phyloP scores from a whole-genome alignment of 2,113 vertebrate genomes.

The Nerophis ophidion region DNA sequence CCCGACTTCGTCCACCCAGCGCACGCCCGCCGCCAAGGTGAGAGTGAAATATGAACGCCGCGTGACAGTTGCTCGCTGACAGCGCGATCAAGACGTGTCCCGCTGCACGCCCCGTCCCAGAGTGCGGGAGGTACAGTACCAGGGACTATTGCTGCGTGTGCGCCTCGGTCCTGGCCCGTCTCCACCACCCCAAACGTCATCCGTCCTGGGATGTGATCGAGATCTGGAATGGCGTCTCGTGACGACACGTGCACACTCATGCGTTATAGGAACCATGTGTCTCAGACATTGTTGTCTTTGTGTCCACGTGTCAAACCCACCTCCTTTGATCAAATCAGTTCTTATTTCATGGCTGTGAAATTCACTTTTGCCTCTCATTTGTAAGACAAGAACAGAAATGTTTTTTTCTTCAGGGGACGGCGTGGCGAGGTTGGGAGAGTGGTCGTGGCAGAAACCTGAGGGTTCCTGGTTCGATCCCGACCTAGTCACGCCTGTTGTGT shows the following conservation, averaged over 20 bases:
- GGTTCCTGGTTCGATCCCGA: no score
- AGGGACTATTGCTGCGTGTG: constrained; percentile 8
- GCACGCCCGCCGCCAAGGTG: constrained; percentile 37
- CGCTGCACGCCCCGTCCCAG: constrained; percentile 51
- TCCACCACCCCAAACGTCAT: constrained; percentile 27
- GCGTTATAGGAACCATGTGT: constrained; percentile 85
- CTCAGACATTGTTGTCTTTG: no score
- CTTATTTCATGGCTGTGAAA: no score
- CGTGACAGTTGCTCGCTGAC: constrained; percentile 70
- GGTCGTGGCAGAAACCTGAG: no score
- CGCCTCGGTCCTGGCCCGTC: constrained; percentile 5
- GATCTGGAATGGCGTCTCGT: constrained; percentile 72
- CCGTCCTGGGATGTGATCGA: constrained; percentile 26
- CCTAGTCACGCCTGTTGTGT: no score
- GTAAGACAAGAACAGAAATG: no score
- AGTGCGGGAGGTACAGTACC: not conserved
- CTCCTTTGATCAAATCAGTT: no score
- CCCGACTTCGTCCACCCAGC: not conserved
- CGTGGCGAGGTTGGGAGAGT: no score
- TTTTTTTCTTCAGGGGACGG: no score
- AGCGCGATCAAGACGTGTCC: constrained; percentile 85
- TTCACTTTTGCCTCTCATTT: no score
- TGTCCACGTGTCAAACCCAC: not conserved
- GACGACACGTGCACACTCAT: constrained; percentile 4
- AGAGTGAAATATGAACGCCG: constrained; percentile 60